Evolutionary conservation across 1,140 invertebrate species (phyloP).

Genomic region (Cepaea nemoralis): DNA sequence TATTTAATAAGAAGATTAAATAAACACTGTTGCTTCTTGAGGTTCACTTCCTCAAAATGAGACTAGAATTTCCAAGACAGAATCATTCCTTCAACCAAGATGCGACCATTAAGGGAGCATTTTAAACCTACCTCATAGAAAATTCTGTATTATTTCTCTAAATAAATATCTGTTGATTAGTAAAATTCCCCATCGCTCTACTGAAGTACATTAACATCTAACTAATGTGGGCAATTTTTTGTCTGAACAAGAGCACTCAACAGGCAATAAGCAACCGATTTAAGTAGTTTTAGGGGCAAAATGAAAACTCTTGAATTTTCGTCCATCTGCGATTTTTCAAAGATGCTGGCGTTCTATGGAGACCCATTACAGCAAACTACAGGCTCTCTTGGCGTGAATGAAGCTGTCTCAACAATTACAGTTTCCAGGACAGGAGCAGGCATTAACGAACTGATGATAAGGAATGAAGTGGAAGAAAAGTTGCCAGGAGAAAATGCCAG

Average conservation of each 20-base stretch:
- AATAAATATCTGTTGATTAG: not conserved
- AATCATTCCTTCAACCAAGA: no score
- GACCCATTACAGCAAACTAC: conserved; percentile 22
- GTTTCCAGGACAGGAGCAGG: conserved; percentile 1
- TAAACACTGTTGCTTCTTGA: no score
- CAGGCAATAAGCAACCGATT: conserved; percentile 19
- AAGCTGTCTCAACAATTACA: conserved; percentile 19
- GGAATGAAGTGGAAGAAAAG: not conserved
- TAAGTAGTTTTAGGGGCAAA: not conserved
- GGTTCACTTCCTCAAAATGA: no score
- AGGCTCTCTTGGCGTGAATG: conserved; percentile 6
- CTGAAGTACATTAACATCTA: not conserved
- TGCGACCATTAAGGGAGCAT: no score
- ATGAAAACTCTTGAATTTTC: conserved; percentile 3
- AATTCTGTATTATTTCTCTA: not conserved
- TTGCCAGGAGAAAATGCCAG: not conserved
- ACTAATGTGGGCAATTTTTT: not conserved
- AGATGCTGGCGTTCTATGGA: not conserved
- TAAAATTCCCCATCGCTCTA: not conserved
- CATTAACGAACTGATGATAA: conserved; percentile 24
- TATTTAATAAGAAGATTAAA: no score
- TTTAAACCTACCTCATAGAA: no score
- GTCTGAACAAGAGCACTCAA: conserved; percentile 14
- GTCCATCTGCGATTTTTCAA: conserved; percentile 7
- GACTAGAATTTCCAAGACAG: no score